Evolutionary conservation across 2,888 invertebrate genomes (phyloP), one percentile per base, ranked within the genome.

Genomic region (Mantis religiosa): DNA sequence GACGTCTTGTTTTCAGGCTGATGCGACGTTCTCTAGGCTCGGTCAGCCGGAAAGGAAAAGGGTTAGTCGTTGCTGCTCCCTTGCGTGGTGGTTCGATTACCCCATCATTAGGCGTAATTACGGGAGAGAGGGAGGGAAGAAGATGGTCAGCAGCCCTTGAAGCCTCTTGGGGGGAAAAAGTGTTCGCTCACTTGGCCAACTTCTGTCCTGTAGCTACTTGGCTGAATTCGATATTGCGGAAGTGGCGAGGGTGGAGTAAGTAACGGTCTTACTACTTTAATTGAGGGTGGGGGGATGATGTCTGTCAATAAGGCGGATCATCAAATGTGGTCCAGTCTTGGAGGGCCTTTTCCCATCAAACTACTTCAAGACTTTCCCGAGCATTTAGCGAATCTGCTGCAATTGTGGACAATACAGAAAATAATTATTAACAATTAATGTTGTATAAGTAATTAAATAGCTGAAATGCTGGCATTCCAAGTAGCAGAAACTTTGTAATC

Each of bases 21-120:
- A 71, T 71, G 54, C 20, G 54, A 71, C 25, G 83, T 85, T 47
- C 85, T 41, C 25, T 34, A 25, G 15, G 85, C 85, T 85, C 54
- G 86, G 86, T 86, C 86, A 81, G 28, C 86, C 81, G 86, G 86
- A 86, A 86, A 86, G 86, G 71, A 81, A 86, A 28, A 47, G 81
- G 86, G 86, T 71, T 86, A 47, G 25, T 84, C 84, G 30, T 30
- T 84, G 28, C 84, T 28, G 28, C 30, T 84, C 81, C 86, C 54
- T 28, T 47, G 86, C 54, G 54, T 28, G 86, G 54, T 28, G 86
- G 86, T 86, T 86, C 86, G 86, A 86, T 86, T 86, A 86, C 86
- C 81, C 81, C 86, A 86, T 71, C 86, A 86, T 86, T 86, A 86
- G 81, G 86, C 28, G 54, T 86, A 86, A 86, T 86, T 86, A 86